Base-by-base conservation (phyloP, 1,140 invertebrate species). In the Drosophila truncata region DNA sequence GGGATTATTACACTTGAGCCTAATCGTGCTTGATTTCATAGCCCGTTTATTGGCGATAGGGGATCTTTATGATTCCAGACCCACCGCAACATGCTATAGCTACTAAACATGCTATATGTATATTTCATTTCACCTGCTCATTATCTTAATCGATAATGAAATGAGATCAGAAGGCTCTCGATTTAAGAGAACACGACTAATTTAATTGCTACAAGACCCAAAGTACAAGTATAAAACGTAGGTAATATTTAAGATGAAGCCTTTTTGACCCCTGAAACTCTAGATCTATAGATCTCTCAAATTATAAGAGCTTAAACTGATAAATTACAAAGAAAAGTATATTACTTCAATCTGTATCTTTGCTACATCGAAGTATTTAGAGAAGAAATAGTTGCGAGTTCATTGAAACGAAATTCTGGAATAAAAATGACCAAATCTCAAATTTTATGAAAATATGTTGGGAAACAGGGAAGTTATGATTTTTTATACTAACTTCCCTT, bases 21-120 rank as follows among this genome's bases (percentile, higher is more conserved):
- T 62, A 37, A 62, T 62, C 44, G 20, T 14, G 27, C 29, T 18
- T 62, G 59, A 62, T 62, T 62, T 50, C 16, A n/a, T n/a, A 39
- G 13, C 23, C 1, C 44, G 23, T 61, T 60, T 20, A 25, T 60
- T 16, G 20, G 23, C 31, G 41, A 60, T 61, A 61, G 7, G 5
- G 9, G 31, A 46, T 62, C 44, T 62, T 65, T 65, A 58, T 58
- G 39, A 35, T 65, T 65, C 8, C 52, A 57, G 52, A 44, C 39
- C 62, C 62, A 65, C 62, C 52, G 62, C 62, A 65, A 65, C 62
- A 31, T 58, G n/a, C 57, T 59, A 13, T 13, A 16, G 7, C 25
- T 25, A 29, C 29, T 59, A 27, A 5, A n/a, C 5, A 14, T 25
- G 23, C 10, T 23, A 13, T 46, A 47, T 46, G 4, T 10, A 23